Percentiles rank a stretch among this genome's conserved stretches.
Evolutionary conservation across 1,140 invertebrate genomes (phyloP).

Genomic region (Bombus vancouverensis): DNA sequence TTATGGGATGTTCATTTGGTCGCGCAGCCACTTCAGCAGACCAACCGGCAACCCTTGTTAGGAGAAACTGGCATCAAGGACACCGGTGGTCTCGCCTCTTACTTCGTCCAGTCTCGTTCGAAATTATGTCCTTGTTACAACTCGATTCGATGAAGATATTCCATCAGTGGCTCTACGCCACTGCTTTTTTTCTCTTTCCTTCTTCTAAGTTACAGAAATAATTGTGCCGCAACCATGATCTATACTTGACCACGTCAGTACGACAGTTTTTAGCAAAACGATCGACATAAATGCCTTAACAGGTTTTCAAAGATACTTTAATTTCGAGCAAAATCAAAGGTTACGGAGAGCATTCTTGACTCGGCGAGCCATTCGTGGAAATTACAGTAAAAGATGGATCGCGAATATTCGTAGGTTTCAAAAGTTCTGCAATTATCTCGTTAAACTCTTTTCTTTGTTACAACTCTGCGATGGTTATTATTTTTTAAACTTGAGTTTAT

Average conservation of each 20-base stretch:
- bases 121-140: conserved; percentile 14
- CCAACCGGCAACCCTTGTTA: conserved; percentile 70
- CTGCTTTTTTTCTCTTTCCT: neutral
- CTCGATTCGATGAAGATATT: conserved; percentile 36
- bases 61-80: conserved; percentile 69
- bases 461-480: neutral
- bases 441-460: neutral
- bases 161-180: too few relatives aligned
- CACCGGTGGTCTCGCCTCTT: conserved; percentile 43
- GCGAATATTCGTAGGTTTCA: neutral
- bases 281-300: neutral
- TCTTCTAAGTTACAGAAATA: neutral
- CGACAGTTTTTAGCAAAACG: neutral
- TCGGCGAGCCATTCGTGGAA: neutral
- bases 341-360: neutral
- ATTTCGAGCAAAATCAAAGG: neutral
- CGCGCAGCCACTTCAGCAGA: conserved; percentile 45
- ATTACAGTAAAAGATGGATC: neutral
- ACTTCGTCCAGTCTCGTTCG: conserved; percentile 30
- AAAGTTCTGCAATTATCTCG: neutral
- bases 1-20: conserved; percentile 57
- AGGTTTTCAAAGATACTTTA: neutral
- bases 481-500: too few relatives aligned
- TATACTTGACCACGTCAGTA: neutral
- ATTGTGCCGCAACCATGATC: neutral